phyloP scores from a whole-genome alignment of 2,888 invertebrate species.

The Aproaerema taeniolella region DNA sequence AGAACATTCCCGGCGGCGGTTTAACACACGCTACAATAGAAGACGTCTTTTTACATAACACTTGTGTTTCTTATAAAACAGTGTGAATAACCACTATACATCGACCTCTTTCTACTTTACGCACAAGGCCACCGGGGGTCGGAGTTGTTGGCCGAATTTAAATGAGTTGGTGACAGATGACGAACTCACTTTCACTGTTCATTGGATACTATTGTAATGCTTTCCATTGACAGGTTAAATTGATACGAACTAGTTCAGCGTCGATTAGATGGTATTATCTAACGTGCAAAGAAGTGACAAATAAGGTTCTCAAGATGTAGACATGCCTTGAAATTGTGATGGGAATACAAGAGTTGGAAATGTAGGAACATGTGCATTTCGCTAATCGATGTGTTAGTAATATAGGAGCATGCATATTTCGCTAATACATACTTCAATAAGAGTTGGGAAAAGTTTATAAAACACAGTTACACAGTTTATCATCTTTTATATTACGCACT shows the following conservation, averaged over 20 bases:
- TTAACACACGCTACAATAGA: not conserved
- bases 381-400: no score
- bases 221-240: constrained; percentile 11
- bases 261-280: not conserved
- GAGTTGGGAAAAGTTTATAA: no score
- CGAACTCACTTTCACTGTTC: constrained; percentile 35
- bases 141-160: constrained; percentile 20
- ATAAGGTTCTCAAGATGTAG: no score
- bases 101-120: constrained; percentile 12
- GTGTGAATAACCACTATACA: constrained; percentile 19
- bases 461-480: no score
- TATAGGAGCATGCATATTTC: no score
- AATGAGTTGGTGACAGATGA: constrained; percentile 22
- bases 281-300: not conserved
- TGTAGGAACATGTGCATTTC: no score
- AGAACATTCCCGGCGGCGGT: not conserved
- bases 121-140: constrained; percentile 16
- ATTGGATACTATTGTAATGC: constrained; percentile 21
- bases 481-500: no score
- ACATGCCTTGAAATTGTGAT: no score
- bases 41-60: constrained; percentile 14
- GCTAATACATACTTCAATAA: no score
- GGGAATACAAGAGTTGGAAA: no score
- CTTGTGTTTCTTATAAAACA: constrained; percentile 16
- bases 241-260: constrained; percentile 5